Percentiles rank a stretch among this genome's conserved stretches.
Evolutionary conservation across 2,797 vertebrate genomes (phyloP).

Genomic region (Phyllotis vaccarum): DNA sequence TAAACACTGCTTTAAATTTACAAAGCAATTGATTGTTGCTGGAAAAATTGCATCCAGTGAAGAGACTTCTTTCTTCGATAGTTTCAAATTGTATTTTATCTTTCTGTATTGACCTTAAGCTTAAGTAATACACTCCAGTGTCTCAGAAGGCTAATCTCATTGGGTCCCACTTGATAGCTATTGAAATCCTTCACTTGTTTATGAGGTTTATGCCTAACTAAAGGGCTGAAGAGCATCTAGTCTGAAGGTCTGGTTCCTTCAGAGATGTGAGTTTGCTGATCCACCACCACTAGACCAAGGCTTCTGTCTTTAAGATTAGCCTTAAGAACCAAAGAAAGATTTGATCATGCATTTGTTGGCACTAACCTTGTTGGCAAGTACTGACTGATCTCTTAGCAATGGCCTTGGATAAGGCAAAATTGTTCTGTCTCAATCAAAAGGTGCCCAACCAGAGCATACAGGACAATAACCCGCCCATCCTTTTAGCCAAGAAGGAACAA

Average conservation of each 20-base stretch:
- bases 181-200: background rate
- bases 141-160: slow-evolving; percentile 1
- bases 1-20: slow-evolving; percentile 48
- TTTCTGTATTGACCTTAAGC: slow-evolving; percentile 25
- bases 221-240: background rate
- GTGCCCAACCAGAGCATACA: background rate
- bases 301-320: background rate
- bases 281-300: background rate
- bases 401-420: background rate
- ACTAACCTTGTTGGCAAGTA: background rate
- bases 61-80: slow-evolving; percentile 61
- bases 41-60: slow-evolving; percentile 34
- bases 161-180: background rate
- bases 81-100: slow-evolving; percentile 10
- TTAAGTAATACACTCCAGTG: background rate
- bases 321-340: background rate
- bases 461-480: background rate
- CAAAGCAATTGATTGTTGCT: slow-evolving; percentile 7
- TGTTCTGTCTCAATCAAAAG: background rate
- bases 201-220: background rate
- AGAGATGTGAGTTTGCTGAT: no score
- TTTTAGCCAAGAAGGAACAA: background rate
- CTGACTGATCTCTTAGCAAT: background rate
- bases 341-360: background rate
- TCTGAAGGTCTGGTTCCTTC: background rate